Conservation (phyloP, 2,888 invertebrate species). For the Carterocephalus palaemon region DNA sequence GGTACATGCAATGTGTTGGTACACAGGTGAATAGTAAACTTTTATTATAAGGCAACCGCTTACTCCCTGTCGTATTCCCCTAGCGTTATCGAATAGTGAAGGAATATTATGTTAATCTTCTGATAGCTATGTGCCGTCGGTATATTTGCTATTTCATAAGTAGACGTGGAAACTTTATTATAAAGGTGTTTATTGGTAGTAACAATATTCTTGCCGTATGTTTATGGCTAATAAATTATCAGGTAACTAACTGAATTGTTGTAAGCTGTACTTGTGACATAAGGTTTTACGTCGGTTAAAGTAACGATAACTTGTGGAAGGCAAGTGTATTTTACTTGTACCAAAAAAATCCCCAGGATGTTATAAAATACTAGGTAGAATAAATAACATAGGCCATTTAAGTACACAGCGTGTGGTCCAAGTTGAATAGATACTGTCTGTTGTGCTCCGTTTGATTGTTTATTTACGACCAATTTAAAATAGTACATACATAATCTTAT, state of each 20-base stretch:
- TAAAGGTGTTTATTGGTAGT: conserved; percentile 21
- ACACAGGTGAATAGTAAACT: conserved; percentile 54
- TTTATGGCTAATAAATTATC: conserved; percentile 1
- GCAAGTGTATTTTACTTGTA: conserved; percentile 1
- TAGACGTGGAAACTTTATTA: conserved; percentile 14
- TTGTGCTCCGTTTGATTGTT: not conserved
- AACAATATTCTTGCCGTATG: conserved; percentile 4
- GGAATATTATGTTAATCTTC: conserved; percentile 35
- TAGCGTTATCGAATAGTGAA: conserved; percentile 43
- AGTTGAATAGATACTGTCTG: too few relatives aligned
- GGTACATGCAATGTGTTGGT: conserved; percentile 48
- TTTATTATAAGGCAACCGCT: conserved; percentile 24
- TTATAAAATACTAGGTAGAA: too few relatives aligned
- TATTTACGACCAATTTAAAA: not conserved
- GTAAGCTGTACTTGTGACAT: not conserved
- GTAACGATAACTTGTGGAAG: not conserved
- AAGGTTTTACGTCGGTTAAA: conserved; percentile 4
- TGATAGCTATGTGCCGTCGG: conserved; percentile 32
- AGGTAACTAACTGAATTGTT: not conserved
- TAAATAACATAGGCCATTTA: too few relatives aligned
- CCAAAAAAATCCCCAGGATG: not conserved
- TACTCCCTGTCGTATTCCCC: conserved; percentile 39
- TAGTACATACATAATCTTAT: not conserved
- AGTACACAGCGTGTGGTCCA: too few relatives aligned
- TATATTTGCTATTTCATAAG: conserved; percentile 30